A percentile compares a stretch with the other conserved stretches of the same genome.
Evolutionary conservation across 2,113 vertebrate genomes (phyloP).

Genomic region (Poeciliopsis prolifica): DNA sequence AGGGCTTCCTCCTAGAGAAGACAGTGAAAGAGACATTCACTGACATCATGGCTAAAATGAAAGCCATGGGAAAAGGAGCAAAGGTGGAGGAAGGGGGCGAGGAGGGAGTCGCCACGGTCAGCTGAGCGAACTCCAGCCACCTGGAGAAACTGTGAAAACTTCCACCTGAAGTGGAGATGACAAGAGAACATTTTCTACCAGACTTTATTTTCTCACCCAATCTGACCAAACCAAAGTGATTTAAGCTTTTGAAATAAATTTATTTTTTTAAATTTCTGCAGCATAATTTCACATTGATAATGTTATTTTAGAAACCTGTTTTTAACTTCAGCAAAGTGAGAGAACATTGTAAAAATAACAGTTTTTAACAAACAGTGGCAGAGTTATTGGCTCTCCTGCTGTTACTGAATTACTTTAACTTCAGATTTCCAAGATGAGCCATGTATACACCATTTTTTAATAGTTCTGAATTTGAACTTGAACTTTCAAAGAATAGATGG

Average conservation of each 20-base stretch:
- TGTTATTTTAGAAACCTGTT: background rate
- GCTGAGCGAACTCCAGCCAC: conserved; percentile 79
- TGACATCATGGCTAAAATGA: conserved; percentile 86
- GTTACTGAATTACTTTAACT: too few relatives aligned
- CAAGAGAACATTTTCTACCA: conserved; percentile 53
- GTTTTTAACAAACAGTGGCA: background rate
- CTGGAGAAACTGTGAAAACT: conserved; percentile 66
- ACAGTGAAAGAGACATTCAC: conserved; percentile 92
- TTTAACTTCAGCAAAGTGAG: background rate
- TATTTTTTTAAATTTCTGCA: background rate
- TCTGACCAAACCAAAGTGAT: background rate
- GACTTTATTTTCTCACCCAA: conserved; percentile 31
- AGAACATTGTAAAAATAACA: background rate
- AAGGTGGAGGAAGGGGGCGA: conserved; percentile 88
- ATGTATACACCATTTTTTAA: too few relatives aligned
- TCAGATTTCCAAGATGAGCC: too few relatives aligned
- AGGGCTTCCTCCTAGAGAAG: conserved; percentile 96
- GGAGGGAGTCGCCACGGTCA: conserved; percentile 82
- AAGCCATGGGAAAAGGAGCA: conserved; percentile 88
- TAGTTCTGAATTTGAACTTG: too few relatives aligned
- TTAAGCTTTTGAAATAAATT: background rate
- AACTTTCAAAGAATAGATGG: too few relatives aligned
- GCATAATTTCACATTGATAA: background rate
- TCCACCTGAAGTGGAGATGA: conserved; percentile 44
- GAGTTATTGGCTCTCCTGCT: too few relatives aligned